Evolutionary conservation across 2,888 invertebrate genomes (phyloP), one percentile per base, ranked within the genome.

Genomic region (Cantharis lateralis): DNA sequence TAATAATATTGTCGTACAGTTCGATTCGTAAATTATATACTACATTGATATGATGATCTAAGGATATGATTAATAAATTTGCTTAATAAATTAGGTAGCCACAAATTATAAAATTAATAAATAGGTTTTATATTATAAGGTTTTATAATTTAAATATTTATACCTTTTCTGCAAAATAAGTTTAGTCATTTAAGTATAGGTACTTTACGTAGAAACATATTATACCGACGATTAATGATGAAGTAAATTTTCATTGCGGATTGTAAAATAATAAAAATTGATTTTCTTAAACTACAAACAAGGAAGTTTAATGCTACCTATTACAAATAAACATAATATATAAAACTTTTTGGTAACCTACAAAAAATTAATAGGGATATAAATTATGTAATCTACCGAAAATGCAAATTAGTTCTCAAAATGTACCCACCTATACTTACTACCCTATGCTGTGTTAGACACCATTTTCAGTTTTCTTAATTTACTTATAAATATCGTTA

Each of bases 401-500:
- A 48, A 48, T 48, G 48, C 48, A 48, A 48, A 48, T 48, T 48
- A 48, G 48, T 48, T 48, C 48, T n/a, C 48, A 48, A 13, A 48
- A 48, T 48, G 48, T 48, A 48, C n/a, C n/a, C 48, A 48, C 48
- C 48, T 48, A 48, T 48, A 48, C 48, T 48, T 48, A 48, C 48
- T 63, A 66, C 64, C 64, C 64, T 66, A 66, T 66, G 24, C 20
- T 24, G 20, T 18, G 15, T 66, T 66, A 20, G 20, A 66, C 64
- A 18, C 18, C 24, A 66, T 24, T 24, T 20, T 20, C 64, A n/a
- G 24, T 18, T 24, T 66, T 66, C 64, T 66, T 77, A 77, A 77
- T 77, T 70, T 74, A 28, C 62, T 77, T 77, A 77, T 77, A 77
- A 77, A 74, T 64, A 74, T 69, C 66, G 72, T 74, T 74, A 74